A percentile compares a stretch with the other conserved stretches of the same genome.
These are phyloP conservation scores for Stratiomys singularior DNA, from an alignment of 2,888 invertebrate genomes.

Conservation along the genomic window DNA sequence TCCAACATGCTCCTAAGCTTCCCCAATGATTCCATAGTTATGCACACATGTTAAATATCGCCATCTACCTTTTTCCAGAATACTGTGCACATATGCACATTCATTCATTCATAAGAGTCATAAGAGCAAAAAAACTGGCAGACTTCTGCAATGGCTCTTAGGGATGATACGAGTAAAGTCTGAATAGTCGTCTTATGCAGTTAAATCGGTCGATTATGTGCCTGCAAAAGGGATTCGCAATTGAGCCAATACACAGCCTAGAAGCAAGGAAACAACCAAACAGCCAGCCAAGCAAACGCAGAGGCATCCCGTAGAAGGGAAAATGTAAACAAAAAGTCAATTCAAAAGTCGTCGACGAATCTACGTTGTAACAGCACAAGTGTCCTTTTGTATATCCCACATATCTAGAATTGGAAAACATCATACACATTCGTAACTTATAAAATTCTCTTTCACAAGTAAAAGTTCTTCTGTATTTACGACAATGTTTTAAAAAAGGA, in stretches of 20 bases:
- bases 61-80: background rate
- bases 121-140: background rate
- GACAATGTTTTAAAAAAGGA: background rate
- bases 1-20: too few relatives aligned
- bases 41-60: background rate
- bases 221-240: background rate
- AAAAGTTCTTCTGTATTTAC: constrained; percentile 7
- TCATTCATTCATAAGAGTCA: background rate
- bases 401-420: background rate
- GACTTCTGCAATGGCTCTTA: background rate
- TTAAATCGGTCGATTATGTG: background rate
- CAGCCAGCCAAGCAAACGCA: background rate
- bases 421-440: constrained; percentile 6
- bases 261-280: background rate
- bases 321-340: constrained; percentile 15
- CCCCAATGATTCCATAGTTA: background rate
- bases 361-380: constrained; percentile 1
- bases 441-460: constrained; percentile 2
- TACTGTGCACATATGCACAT: background rate
- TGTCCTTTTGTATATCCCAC: background rate
- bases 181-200: constrained; percentile 5
- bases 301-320: background rate
- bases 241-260: background rate
- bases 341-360: background rate
- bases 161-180: background rate